Evolutionary conservation across 2,888 invertebrate genomes (phyloP), one percentile per base, ranked within the genome.

Genomic region (Rhagonycha lutea): DNA sequence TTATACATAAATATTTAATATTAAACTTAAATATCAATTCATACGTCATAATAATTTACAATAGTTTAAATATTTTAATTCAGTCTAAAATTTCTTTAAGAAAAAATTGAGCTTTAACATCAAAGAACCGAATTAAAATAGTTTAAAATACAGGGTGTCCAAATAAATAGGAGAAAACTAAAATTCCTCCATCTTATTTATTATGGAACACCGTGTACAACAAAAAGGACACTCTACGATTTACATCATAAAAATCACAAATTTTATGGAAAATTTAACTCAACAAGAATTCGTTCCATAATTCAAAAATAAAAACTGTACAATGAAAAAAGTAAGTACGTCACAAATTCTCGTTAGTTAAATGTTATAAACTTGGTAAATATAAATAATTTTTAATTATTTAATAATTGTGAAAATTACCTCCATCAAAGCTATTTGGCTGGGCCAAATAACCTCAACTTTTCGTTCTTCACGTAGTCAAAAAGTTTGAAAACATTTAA

Each of bases 401-500:
- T 47, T 47, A 47, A n/a, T 47, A 47, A 47, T 47, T 47, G 47
- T 47, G 47, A 47, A 47, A 47, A 47, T n/a, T n/a, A 47, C 47
- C n/a, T n/a, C n/a, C 47, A n/a, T 47, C n/a, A n/a, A 32, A 47
- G 12, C 4, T n/a, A 47, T 47, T 47, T 47, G 47, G n/a, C 47
- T 11, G 47, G n/a, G n/a, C 11, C n/a, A n/a, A 47, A 47, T 47
- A 47, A 47, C n/a, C 47, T n/a, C 47, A n/a, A 47, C 47, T n/a
- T 47, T 47, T 47, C n/a, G 47, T 47, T 47, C 47, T n/a, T n/a
- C n/a, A n/a, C n/a, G 47, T 47, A 47, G 47, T 47, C 47, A 47
- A 47, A 26, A 47, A 47, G 47, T 47, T 65, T 14, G 47, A 72
- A 74, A 77, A 68, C 74, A 75, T 72, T 73, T 75, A 70, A 65